phyloP scores from a whole-genome alignment of 2,113 vertebrate species.

The Rattus rattus region DNA sequence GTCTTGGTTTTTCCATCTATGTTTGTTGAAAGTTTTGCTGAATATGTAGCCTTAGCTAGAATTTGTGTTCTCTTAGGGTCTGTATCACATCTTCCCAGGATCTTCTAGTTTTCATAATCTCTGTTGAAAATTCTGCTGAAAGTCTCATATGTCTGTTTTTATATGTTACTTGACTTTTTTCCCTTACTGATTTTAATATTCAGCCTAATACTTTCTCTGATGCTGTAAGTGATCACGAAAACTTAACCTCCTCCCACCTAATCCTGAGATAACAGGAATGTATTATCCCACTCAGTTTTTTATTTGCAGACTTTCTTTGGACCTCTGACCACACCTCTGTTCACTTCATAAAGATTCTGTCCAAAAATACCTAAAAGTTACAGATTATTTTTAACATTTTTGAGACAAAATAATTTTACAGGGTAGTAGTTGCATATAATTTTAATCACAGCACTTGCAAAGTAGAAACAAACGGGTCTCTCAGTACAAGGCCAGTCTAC shows the following conservation, averaged over 20 bases:
- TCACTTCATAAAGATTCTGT: not conserved
- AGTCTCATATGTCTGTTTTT: no score
- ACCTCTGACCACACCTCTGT: not conserved
- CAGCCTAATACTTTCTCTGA: not conserved
- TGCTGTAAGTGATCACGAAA: not conserved
- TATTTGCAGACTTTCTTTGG: not conserved
- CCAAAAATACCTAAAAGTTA: not conserved
- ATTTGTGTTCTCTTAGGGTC: no score
- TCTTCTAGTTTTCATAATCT: no score
- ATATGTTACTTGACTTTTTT: no score
- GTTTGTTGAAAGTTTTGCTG: no score
- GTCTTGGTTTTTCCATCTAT: no score
- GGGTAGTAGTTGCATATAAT: not conserved
- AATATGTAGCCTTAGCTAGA: no score
- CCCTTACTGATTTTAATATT: no score
- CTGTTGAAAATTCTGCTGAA: no score
- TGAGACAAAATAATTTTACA: not conserved
- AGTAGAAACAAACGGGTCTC: not conserved
- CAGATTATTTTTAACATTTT: not conserved
- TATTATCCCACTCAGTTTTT: not conserved
- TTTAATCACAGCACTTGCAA: not conserved
- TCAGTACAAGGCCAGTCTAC: not conserved
- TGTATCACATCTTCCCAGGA: no score
- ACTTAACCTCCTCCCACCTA: not conserved
- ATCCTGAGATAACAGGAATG: not conserved